Percentiles rank a stretch among this genome's conserved stretches.
These are phyloP conservation scores for Spheniscus humboldti DNA, from an alignment of 2,797 vertebrate species.

Conservation along the genomic window DNA sequence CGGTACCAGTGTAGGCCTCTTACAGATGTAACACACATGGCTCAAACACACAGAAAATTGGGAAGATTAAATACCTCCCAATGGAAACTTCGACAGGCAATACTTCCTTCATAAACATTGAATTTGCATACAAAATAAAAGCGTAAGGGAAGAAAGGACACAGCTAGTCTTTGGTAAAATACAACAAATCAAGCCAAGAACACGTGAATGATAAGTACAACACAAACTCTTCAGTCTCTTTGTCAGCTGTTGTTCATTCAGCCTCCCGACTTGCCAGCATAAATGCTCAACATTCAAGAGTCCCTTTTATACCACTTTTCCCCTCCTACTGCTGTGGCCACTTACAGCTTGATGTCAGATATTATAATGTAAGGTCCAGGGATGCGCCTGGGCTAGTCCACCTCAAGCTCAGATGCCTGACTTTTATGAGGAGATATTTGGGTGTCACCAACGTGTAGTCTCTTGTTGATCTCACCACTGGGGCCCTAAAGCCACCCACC, in stretches of 20 bases:
- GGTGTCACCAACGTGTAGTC: neutral
- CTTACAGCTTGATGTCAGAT: neutral
- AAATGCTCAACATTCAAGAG: neutral
- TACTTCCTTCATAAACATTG: neutral
- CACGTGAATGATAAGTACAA: neutral
- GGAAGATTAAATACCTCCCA: neutral
- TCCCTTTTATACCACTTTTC: neutral
- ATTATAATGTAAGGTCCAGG: neutral
- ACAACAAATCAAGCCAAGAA: neutral
- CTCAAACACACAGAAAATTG: neutral
- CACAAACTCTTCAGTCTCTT: neutral
- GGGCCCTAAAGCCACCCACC: neutral
- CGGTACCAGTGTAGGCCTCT: neutral
- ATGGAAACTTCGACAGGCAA: neutral
- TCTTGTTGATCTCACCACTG: neutral
- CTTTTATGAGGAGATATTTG: neutral
- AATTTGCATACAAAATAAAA: neutral
- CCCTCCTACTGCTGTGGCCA: neutral
- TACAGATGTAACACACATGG: neutral
- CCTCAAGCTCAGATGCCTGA: neutral
- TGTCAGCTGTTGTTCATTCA: neutral
- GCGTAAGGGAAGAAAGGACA: neutral
- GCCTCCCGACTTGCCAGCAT: neutral
- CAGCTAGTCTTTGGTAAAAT: neutral
- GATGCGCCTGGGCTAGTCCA: neutral